Evolutionary conservation across 2,888 invertebrate species (phyloP), one percentile per base, ranked within the genome.

Genomic region (Enchytraeus crypticus): DNA sequence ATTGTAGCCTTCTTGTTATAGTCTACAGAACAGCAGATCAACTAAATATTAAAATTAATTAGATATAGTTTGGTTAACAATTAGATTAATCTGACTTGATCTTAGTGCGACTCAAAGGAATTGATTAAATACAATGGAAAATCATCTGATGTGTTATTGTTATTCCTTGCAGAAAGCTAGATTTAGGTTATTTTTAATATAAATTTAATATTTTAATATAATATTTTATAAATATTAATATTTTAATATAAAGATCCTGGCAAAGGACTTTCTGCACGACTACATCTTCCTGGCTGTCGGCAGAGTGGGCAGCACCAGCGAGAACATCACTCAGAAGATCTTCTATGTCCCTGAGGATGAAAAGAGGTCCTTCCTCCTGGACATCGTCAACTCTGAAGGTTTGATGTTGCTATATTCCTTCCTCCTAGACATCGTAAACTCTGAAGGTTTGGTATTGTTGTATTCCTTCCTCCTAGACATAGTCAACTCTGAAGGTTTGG

Each of bases 211-310:
- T n/a, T n/a, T n/a, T n/a, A n/a, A n/a, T n/a, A n/a, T n/a, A n/a
- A n/a, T n/a, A n/a, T n/a, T n/a, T n/a, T n/a, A n/a, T n/a, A n/a
- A n/a, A n/a, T n/a, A n/a, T n/a, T n/a, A n/a, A n/a, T n/a, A n/a
- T n/a, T n/a, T n/a, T n/a, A n/a, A n/a, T n/a, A n/a, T n/a, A 71
- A 90, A 91, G 83, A 88, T 93, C 81, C 81, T 99, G 77, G 98
- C 98, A 46, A 87, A 93, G 76, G 97, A 97, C 82, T 99, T 99
- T 81, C 84, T 99, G 75, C 88, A 89, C 79, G 93, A 97, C 81
- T 99, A 99, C 80, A 95, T 99, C 73, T 99, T 98, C 83, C 85
- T 99, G 81, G 96, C 98, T 51, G 97, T 99, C 60, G 98, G 98
- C 53, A 88, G 98, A 69, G 98, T 99, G 57, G 98, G 98, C 47